Evolutionary conservation across 2,888 invertebrate genomes (phyloP), one percentile per base, ranked within the genome.

Genomic region (Bruchidius siliquastri): DNA sequence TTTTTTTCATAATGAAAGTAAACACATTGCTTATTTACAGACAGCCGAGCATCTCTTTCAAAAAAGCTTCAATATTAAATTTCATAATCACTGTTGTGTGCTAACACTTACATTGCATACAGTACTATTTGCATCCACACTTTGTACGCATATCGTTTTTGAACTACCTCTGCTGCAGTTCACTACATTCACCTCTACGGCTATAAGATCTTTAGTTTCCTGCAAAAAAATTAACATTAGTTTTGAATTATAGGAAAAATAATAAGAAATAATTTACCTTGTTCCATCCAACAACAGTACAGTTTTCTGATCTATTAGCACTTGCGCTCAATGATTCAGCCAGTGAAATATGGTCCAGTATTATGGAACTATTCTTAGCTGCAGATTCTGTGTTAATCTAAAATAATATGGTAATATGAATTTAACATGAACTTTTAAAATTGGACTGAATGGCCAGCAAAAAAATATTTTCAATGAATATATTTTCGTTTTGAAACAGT

Each of bases 281-380:
- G 70, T 72, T 72, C 78, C 78, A 78, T 26, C 78, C 78, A 22
- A 72, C 71, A 67, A 76, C 68, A 13, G 72, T 21, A 67, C 78
- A 78, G 8, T 21, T 72, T 21, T 71, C 72, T 13, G 49, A 8
- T 13, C 6, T 49, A 49, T 49, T 49, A 49, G 49, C 3, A 49
- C 18, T 49, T 30, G 3, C 4, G 49, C 18, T 49, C 6, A 49
- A 49, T 13, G 49, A 49, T 49, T 49, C 49, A 1, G 49, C 18
- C 13, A 49, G 13, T 49, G 18, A 49, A 13, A 49, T 18, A 18
- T 49, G 18, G 18, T 49, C 49, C 1, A n/a, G 71, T 73, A 26
- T 26, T 26, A 66, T 4, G 26, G 30, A 26, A 13, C 72, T 32
- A 67, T 71, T 75, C 3, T 68, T 73, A 32, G 75, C 18, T 2